Conservation (phyloP, 2,113 vertebrate species). For the Equus przewalskii region DNA sequence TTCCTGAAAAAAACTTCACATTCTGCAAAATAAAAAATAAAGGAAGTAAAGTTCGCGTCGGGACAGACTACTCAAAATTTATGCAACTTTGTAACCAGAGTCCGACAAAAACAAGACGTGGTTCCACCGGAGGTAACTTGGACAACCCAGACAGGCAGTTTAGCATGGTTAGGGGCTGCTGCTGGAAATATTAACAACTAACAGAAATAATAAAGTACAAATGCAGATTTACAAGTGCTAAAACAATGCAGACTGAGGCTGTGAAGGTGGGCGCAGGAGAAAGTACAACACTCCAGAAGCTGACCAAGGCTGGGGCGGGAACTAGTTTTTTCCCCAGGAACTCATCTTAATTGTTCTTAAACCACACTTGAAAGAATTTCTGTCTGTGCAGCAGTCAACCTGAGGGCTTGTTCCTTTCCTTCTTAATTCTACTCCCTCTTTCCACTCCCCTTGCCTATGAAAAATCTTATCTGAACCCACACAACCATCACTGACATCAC, state of each 20-base stretch:
- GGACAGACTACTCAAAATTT: neutral
- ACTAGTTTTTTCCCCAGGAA: neutral
- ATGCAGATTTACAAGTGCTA: neutral
- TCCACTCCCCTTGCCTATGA: neutral
- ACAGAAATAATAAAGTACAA: neutral
- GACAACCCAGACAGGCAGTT: neutral
- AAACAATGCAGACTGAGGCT: neutral
- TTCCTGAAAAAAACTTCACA: neutral
- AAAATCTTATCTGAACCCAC: neutral
- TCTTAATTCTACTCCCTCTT: neutral
- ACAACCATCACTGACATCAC: neutral
- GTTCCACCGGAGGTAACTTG: neutral
- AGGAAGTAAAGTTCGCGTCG: neutral
- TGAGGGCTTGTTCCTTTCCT: neutral
- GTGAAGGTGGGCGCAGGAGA: neutral
- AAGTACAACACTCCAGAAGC: too few relatives aligned
- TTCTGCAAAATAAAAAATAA: slow-evolving; percentile 42
- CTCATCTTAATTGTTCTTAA: neutral
- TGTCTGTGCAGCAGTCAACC: neutral
- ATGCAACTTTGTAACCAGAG: neutral
- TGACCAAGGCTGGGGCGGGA: too few relatives aligned
- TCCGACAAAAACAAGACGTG: neutral
- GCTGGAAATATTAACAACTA: neutral
- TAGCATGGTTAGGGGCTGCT: neutral
- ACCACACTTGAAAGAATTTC: neutral